phyloP scores from a whole-genome alignment of 2,797 vertebrate species.

The Balearica regulorum region DNA sequence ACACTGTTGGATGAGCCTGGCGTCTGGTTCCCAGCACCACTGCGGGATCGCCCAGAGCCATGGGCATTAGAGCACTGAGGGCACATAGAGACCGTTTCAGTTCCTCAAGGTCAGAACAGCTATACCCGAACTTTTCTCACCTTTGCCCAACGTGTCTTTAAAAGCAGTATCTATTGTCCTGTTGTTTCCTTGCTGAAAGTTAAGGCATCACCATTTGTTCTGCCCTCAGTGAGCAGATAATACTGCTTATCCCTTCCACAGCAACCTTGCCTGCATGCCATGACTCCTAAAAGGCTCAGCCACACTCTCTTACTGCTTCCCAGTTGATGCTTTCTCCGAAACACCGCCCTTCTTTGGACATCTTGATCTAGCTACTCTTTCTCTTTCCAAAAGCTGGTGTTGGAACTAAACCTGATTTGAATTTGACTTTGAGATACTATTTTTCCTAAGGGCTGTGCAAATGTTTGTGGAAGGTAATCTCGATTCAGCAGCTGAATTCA shows the following conservation, averaged over 20 bases:
- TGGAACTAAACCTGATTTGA: background rate
- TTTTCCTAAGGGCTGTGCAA: background rate
- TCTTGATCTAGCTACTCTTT: background rate
- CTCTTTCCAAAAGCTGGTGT: background rate
- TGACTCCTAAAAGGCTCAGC: background rate
- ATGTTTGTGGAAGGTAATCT: background rate
- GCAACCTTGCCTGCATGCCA: background rate
- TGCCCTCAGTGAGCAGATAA: background rate
- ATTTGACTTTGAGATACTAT: background rate
- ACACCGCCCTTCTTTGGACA: background rate
- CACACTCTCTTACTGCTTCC: background rate
- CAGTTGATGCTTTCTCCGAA: background rate
- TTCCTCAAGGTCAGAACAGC: background rate
- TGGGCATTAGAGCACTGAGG: background rate
- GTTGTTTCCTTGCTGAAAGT: background rate
- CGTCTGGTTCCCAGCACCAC: background rate
- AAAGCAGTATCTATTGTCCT: background rate
- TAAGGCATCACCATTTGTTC: background rate
- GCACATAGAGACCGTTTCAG: accelerated
- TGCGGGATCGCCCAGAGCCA: accelerated
- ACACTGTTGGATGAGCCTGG: background rate
- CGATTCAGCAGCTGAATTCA: background rate
- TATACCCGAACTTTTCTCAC: background rate
- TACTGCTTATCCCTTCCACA: background rate
- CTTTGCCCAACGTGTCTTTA: background rate